Evolutionary conservation across 2,797 vertebrate genomes (phyloP).

Genomic region (Buceros bicornis): DNA sequence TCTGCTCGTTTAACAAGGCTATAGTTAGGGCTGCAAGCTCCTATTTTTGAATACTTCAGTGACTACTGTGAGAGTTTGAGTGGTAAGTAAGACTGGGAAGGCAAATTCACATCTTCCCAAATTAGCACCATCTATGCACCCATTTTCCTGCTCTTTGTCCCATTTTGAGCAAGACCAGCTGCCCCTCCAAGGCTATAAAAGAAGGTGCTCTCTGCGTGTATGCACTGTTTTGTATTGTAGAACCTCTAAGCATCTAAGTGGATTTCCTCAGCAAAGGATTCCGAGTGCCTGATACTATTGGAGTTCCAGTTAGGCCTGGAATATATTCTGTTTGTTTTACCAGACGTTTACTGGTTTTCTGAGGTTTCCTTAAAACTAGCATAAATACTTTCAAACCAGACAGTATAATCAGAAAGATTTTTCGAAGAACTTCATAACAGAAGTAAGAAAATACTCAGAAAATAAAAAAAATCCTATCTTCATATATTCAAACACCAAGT

Average conservation of each 20-base stretch:
- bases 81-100: slow-evolving; percentile 7
- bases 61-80: slow-evolving; percentile 27
- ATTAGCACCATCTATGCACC: slow-evolving; percentile 29
- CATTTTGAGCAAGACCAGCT: slow-evolving; percentile 47
- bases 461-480: background rate
- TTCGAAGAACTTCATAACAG: background rate
- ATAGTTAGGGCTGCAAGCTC: slow-evolving; percentile 30
- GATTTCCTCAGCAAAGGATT: background rate
- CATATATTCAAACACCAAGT: background rate
- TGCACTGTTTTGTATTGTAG: background rate
- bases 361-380: background rate
- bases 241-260: background rate
- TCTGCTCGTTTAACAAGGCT: slow-evolving; percentile 7
- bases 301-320: background rate
- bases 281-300: background rate
- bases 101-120: slow-evolving; percentile 48
- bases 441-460: background rate
- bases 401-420: background rate
- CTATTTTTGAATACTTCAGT: slow-evolving; percentile 44
- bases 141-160: slow-evolving; percentile 30
- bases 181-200: background rate
- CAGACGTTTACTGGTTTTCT: background rate
- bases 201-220: background rate
- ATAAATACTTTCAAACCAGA: background rate
- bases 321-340: background rate